A percentile compares a stretch with the other conserved stretches of the same genome.
These are phyloP conservation scores for Diadema setosum DNA, from an alignment of 35 echinoderm and acorn worm species.

Conservation along the genomic window DNA sequence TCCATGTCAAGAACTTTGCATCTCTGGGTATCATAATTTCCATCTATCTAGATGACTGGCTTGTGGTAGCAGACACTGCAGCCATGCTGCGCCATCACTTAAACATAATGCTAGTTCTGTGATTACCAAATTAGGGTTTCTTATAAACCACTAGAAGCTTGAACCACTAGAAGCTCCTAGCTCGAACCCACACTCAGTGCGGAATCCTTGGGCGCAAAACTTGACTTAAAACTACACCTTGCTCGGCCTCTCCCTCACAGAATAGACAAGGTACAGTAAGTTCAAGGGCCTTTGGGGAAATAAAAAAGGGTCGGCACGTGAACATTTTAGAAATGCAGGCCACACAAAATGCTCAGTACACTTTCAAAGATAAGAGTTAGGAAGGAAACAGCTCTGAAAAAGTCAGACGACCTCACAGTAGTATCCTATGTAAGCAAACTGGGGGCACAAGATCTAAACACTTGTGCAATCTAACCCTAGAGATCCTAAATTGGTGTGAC, in stretches of 20 bases:
- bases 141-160: too few species aligned
- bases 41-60: constrained; percentile 48
- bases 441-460: not conserved
- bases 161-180: too few species aligned
- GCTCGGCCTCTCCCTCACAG: too few species aligned
- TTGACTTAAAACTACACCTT: too few species aligned
- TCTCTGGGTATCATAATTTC: not conserved
- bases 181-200: too few species aligned
- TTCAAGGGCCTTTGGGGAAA: not conserved
- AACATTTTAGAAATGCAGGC: constrained; percentile 10
- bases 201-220: too few species aligned
- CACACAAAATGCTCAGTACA: not conserved
- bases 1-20: too few species aligned
- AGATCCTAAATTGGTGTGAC: not conserved
- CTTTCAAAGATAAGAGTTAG: not conserved
- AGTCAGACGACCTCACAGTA: not conserved
- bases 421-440: not conserved
- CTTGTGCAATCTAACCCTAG: not conserved
- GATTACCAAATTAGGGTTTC: too few species aligned
- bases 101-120: too few species aligned
- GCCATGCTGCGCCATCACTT: too few species aligned
- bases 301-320: not conserved
- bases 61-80: too few species aligned
- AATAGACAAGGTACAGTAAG: not conserved
- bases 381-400: not conserved